These are phyloP conservation scores for Cephus cinctus DNA, from an alignment of 1,140 invertebrate species.

Conservation along the genomic window DNA sequence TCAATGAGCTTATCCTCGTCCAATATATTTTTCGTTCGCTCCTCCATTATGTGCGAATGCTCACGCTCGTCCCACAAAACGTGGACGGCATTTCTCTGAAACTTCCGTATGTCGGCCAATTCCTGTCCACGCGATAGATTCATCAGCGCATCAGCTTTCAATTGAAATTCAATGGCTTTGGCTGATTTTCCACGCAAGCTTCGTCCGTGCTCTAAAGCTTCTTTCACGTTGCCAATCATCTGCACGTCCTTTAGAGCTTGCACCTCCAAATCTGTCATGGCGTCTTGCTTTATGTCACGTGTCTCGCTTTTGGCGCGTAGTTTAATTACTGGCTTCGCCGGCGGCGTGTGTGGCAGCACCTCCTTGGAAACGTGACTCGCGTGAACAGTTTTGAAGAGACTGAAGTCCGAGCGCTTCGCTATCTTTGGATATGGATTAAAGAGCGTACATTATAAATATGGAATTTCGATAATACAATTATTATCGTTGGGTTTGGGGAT, in stretches of 20 bases:
- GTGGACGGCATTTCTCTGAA: conserved; percentile 42
- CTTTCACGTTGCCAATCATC: conserved; percentile 44
- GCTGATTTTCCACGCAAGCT: conserved; percentile 71
- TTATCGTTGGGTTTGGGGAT: no score
- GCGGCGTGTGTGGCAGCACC: conserved; percentile 56
- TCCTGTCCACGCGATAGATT: conserved; percentile 49
- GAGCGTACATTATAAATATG: no score
- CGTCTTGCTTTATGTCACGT: conserved; percentile 51
- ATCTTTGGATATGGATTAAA: conserved; percentile 53
- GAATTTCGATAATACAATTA: no score
- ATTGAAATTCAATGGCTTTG: conserved; percentile 66
- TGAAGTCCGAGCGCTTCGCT: conserved; percentile 67
- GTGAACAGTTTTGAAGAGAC: conserved; percentile 65
- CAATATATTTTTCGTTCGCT: conserved; percentile 42
- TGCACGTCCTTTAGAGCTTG: conserved; percentile 54
- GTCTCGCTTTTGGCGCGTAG: conserved; percentile 38
- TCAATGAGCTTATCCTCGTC: conserved; percentile 58
- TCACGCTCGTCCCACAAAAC: conserved; percentile 39
- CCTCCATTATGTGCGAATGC: conserved; percentile 51
- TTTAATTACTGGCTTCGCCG: conserved; percentile 13
- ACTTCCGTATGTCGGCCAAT: conserved; percentile 44
- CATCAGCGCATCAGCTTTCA: conserved; percentile 56
- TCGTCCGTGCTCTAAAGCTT: conserved; percentile 54
- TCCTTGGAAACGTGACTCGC: conserved; percentile 66
- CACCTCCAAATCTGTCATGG: conserved; percentile 47